Evolutionary conservation across 2,113 vertebrate species (phyloP).

Genomic region (Ovis canadensis): DNA sequence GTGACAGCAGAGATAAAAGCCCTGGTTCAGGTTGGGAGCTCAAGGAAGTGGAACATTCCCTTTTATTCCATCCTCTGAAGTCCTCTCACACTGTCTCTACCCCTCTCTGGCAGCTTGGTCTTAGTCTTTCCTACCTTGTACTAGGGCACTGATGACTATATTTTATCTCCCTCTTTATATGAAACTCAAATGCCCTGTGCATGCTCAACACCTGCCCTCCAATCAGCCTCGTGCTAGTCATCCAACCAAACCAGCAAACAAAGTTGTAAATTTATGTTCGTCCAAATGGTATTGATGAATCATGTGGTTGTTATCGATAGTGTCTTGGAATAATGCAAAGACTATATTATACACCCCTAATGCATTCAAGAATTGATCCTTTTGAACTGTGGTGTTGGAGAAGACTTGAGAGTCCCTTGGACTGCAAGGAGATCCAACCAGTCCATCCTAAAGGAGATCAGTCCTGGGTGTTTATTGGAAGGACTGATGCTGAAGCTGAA

Average conservation of each 20-base stretch:
- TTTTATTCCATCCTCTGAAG: not conserved
- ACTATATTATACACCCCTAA: not conserved
- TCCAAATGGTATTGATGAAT: not conserved
- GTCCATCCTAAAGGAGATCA: not conserved
- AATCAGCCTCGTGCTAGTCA: not conserved
- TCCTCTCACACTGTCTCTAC: too few species aligned
- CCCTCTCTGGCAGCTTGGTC: not conserved
- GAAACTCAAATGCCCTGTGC: not conserved
- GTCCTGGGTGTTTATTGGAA: not conserved
- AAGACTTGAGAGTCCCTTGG: not conserved
- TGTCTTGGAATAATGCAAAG: not conserved
- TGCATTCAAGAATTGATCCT: not conserved
- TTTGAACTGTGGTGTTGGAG: not conserved
- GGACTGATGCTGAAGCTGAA: not conserved
- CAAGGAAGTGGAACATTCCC: not conserved
- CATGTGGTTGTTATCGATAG: not conserved
- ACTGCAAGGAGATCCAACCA: not conserved
- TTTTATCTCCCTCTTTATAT: not conserved
- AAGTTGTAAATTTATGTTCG: not conserved
- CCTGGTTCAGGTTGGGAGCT: not conserved
- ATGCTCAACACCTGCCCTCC: not conserved
- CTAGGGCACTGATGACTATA: not conserved
- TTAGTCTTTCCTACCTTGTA: not conserved
- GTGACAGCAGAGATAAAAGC: not conserved
- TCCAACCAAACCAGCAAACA: not conserved